Percentiles rank a stretch among this genome's conserved stretches.
Conservation (phyloP, 2,888 invertebrate genomes). For the Dioctria linearis region DNA sequence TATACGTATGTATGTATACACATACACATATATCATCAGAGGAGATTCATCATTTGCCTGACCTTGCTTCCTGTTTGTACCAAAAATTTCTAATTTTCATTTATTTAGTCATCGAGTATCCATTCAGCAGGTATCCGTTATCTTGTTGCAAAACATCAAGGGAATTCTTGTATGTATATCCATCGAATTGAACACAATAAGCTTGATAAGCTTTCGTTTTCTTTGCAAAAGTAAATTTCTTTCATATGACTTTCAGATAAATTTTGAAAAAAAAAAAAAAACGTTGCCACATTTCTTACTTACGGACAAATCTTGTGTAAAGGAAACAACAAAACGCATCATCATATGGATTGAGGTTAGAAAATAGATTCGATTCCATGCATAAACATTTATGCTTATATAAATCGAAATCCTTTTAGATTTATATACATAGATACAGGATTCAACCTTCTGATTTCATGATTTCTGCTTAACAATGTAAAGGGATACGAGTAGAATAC, state of each 20-base stretch:
- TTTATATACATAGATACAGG: background rate
- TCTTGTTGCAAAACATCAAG: slow-evolving; percentile 5
- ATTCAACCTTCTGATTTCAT: background rate
- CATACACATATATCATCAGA: background rate
- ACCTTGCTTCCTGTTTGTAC: background rate
- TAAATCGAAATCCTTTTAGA: too few species aligned
- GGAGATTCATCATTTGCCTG: background rate
- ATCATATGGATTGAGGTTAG: slow-evolving; percentile 15
- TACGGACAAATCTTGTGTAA: background rate
- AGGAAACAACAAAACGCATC: background rate
- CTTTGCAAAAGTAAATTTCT: background rate
- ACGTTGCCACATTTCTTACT: too few species aligned
- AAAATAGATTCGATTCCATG: slow-evolving; percentile 6
- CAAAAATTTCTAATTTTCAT: slow-evolving; percentile 22
- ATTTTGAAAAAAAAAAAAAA: slow-evolving; percentile 5
- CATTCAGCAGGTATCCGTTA: slow-evolving; percentile 45
- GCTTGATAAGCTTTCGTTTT: slow-evolving; percentile 3
- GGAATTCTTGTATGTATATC: background rate
- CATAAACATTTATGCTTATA: too few species aligned
- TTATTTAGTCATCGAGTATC: slow-evolving; percentile 39
- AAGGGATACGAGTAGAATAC: background rate
- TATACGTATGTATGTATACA: too few species aligned
- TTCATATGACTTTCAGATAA: slow-evolving; percentile 29
- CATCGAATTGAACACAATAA: slow-evolving; percentile 21
- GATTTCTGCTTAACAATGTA: background rate